These are phyloP conservation scores for Drosophila nasuta DNA, from an alignment of 1,140 invertebrate species.

Conservation along the genomic window DNA sequence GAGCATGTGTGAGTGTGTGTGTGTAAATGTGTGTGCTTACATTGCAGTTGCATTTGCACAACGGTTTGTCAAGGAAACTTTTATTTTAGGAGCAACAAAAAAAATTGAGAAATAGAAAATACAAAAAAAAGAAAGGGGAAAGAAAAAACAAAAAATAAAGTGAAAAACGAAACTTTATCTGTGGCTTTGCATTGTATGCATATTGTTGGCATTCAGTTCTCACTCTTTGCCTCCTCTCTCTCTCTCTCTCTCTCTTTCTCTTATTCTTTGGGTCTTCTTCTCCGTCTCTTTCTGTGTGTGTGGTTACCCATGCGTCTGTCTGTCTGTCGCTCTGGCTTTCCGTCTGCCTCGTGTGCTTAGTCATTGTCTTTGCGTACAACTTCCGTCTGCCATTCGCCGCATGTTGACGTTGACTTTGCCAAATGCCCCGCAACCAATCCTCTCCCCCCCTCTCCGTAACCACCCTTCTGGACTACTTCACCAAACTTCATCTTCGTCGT, in stretches of 20 bases:
- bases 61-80: conserved; percentile 48
- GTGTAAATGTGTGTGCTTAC: conserved; percentile 22
- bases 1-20: conserved; percentile 19
- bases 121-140: conserved; percentile 26
- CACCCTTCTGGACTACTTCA: background rate
- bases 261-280: background rate
- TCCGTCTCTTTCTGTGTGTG: conserved; percentile 15
- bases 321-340: conserved; percentile 14
- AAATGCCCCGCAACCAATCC: conserved; percentile 36
- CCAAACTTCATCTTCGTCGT: conserved; percentile 29
- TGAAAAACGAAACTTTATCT: conserved; percentile 62
- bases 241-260: conserved; percentile 8
- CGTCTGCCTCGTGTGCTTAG: conserved; percentile 56
- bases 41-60: conserved; percentile 49
- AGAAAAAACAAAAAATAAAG: conserved; percentile 13
- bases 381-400: conserved; percentile 64
- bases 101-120: conserved; percentile 23
- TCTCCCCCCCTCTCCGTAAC: background rate
- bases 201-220: conserved; percentile 44
- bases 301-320: conserved; percentile 33
- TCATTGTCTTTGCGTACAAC: conserved; percentile 74
- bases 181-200: conserved; percentile 66
- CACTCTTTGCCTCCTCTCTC: background rate
- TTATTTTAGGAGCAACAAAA: conserved; percentile 8
- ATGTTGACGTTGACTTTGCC: conserved; percentile 58